These are phyloP conservation scores for Elanoides forficatus DNA, from an alignment of 2,113 vertebrate species.

Conservation along the genomic window DNA sequence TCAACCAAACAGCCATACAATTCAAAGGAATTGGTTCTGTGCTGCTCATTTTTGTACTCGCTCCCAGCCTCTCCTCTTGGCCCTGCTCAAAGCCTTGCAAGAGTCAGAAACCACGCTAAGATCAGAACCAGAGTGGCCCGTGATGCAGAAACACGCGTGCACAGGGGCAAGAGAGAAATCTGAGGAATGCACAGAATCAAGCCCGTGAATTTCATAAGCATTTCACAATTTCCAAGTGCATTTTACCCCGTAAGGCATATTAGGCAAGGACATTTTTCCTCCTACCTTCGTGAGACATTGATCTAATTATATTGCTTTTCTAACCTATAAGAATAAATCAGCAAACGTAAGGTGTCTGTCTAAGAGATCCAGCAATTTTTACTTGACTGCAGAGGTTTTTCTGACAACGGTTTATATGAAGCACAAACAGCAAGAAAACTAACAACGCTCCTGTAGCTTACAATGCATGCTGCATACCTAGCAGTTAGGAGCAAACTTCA, in stretches of 20 bases:
- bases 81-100: neutral
- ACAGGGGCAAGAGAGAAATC: neutral
- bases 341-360: neutral
- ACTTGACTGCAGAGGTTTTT: neutral
- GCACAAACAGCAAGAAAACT: neutral
- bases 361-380: neutral
- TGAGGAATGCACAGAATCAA: neutral
- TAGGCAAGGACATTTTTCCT: neutral
- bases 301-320: neutral
- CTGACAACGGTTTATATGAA: neutral
- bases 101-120: neutral
- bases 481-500: neutral
- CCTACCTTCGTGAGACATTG: neutral
- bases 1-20: neutral
- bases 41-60: neutral
- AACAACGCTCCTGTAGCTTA: neutral
- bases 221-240: neutral
- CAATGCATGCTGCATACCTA: neutral
- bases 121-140: accelerated
- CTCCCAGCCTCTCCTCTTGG: neutral
- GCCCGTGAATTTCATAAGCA: neutral
- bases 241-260: neutral
- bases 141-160: neutral
- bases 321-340: neutral
- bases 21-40: neutral